Base-by-base conservation (phyloP, 1,140 invertebrate species). In the Aphelenchoides fujianensis region DNA sequence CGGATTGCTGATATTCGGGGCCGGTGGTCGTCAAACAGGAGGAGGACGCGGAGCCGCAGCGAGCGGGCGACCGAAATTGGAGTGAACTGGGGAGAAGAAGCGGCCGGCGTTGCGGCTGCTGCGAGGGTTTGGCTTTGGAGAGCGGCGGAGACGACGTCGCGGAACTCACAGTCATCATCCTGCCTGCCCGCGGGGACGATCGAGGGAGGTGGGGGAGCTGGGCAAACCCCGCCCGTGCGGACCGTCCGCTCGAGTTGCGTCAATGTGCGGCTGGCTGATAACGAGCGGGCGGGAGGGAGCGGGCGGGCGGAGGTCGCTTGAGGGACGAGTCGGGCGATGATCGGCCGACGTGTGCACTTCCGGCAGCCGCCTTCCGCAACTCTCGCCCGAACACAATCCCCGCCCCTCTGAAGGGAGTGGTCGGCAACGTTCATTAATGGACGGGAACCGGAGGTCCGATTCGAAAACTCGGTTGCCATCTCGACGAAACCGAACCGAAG, bases 181-280 rank as follows among this genome's bases (percentile, higher is more conserved):
- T n/a, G n/a, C n/a, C n/a, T n/a, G n/a, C n/a, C 41, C 23, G 23
- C 12, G 41, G 12, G 41, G 41, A 48, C 41, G 12, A 16, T 48
- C 41, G 12, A 48, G 41, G 23, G 41, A 48, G 41, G 23, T 12
- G 23, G 12, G 23, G 23, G n/a, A n/a, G n/a, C n/a, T n/a, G n/a
- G n/a, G n/a, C n/a, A n/a, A n/a, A n/a, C n/a, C n/a, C n/a, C n/a
- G n/a, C n/a, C n/a, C n/a, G n/a, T n/a, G n/a, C n/a, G n/a, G n/a
- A n/a, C n/a, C n/a, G n/a, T n/a, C n/a, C n/a, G n/a, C n/a, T n/a
- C n/a, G n/a, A n/a, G n/a, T 12, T 48, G 41, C 41, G 41, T 48
- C 41, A 48, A 48, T 48, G 41, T 48, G 41, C 41, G 12, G 41
- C 41, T n/a, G n/a, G 41, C 41, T 48, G 41, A 48, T 48, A 48